phyloP scores from a whole-genome alignment of 2,797 vertebrate species.

The Nyctalus aviator region DNA sequence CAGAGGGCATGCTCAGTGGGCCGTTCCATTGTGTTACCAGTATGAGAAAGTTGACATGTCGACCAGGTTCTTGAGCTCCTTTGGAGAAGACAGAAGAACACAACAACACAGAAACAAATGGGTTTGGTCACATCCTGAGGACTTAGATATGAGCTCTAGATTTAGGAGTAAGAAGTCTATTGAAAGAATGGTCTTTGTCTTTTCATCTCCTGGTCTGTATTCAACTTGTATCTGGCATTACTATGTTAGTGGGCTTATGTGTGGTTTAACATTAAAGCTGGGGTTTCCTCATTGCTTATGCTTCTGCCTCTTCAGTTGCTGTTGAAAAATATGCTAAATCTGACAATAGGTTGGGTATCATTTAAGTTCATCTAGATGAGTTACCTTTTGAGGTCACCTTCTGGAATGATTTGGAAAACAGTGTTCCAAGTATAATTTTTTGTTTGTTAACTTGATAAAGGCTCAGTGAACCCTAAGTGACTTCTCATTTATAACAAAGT shows the following conservation, averaged over 20 bases:
- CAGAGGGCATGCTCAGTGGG: not conserved
- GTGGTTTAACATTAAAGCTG: not conserved
- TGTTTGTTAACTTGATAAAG: conserved; percentile 69
- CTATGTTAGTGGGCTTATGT: not conserved
- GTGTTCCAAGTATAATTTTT: conserved; percentile 34
- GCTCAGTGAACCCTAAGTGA: conserved; percentile 65
- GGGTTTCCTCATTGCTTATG: not conserved
- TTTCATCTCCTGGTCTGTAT: not conserved
- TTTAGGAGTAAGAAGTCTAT: not conserved
- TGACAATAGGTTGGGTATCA: not conserved
- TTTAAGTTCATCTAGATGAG: conserved; percentile 1
- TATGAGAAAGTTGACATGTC: not conserved
- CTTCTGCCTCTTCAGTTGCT: not conserved
- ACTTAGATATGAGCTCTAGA: not conserved
- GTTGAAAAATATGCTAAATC: not conserved
- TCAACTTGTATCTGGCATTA: not conserved
- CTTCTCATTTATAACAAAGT: conserved; percentile 85
- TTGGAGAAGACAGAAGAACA: not conserved
- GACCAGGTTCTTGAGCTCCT: not conserved
- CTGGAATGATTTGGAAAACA: conserved; percentile 21
- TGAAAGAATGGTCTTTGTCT: not conserved
- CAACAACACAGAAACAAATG: not conserved
- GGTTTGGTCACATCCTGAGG: not conserved
- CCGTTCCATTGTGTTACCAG: not conserved
- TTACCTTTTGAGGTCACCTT: conserved; percentile 64